Conservation (phyloP, 2,888 invertebrate genomes). For the Eupelmus urozonus region DNA sequence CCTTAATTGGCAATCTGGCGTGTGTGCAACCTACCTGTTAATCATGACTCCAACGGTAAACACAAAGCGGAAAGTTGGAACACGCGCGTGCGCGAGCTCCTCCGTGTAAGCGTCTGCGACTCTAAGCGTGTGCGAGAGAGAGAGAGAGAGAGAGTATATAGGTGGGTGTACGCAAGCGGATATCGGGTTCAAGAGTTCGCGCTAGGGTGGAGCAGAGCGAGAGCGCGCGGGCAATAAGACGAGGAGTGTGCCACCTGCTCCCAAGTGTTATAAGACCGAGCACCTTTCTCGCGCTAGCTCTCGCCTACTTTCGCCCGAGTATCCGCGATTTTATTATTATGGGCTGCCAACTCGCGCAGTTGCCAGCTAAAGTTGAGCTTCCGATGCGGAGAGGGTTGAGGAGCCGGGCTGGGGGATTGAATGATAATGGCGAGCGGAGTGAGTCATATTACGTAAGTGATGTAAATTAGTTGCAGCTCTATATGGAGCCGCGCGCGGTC, state of each 20-base stretch:
- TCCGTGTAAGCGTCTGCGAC: too few relatives aligned
- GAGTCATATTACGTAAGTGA: too few relatives aligned
- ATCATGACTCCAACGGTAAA: slow-evolving; percentile 42
- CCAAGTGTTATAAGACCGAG: slow-evolving; percentile 74
- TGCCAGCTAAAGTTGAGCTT: neutral
- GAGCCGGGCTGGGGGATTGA: too few relatives aligned
- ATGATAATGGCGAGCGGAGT: too few relatives aligned
- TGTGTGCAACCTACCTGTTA: slow-evolving; percentile 40
- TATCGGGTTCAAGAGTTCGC: slow-evolving; percentile 58
- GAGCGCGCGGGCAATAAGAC: slow-evolving; percentile 69
- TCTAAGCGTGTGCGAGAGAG: neutral
- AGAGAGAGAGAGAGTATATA: slow-evolving; percentile 13
- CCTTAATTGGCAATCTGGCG: slow-evolving; percentile 46
- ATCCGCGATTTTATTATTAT: slow-evolving; percentile 24
- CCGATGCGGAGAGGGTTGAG: too few relatives aligned
- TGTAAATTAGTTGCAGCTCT: neutral
- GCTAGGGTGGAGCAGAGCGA: too few relatives aligned
- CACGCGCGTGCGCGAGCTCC: too few relatives aligned
- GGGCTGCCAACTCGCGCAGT: neutral
- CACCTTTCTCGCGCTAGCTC: too few relatives aligned
- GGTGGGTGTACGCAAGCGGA: too few relatives aligned
- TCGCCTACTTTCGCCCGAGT: slow-evolving; percentile 41
- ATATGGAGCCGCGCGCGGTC: neutral
- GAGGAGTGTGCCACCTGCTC: slow-evolving; percentile 70
- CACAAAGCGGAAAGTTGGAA: slow-evolving; percentile 48